Evolutionary conservation across 2,797 vertebrate species (phyloP).

Genomic region (Protosalanx chinensis): DNA sequence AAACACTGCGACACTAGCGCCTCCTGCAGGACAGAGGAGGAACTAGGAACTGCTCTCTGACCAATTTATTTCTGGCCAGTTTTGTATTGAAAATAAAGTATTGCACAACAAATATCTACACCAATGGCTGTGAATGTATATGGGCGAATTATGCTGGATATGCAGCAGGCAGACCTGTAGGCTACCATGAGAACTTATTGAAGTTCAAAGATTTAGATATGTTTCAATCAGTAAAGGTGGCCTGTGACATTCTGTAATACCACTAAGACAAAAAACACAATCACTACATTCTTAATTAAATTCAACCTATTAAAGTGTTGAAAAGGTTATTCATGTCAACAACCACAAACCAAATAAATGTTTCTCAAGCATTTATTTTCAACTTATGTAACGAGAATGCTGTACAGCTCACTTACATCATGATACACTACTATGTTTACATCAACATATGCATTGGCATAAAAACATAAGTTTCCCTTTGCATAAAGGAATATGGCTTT

Average conservation of each 20-base stretch:
- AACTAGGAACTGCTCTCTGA: neutral
- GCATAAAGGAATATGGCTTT: conserved; percentile 63
- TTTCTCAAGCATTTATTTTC: neutral
- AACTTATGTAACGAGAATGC: neutral
- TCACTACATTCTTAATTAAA: neutral
- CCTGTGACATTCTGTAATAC: too few relatives aligned
- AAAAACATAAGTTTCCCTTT: conserved; percentile 59
- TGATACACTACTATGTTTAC: neutral
- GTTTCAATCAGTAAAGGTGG: neutral
- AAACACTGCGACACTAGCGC: neutral
- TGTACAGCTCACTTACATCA: neutral
- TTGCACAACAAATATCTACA: too few relatives aligned
- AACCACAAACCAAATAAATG: neutral
- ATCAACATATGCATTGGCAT: conserved; percentile 59
- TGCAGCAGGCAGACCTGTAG: too few relatives aligned
- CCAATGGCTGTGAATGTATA: too few relatives aligned
- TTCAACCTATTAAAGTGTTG: neutral
- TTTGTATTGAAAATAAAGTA: neutral
- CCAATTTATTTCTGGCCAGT: neutral
- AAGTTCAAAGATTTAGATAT: neutral
- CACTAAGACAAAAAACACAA: too few relatives aligned
- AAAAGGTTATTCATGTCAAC: neutral
- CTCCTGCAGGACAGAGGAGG: neutral
- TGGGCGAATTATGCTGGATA: too few relatives aligned
- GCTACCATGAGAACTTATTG: too few relatives aligned